These are phyloP conservation scores for Actinia tenebrosa DNA, from an alignment of 64 coral and sea anemone genomes.

Conservation along the genomic window DNA sequence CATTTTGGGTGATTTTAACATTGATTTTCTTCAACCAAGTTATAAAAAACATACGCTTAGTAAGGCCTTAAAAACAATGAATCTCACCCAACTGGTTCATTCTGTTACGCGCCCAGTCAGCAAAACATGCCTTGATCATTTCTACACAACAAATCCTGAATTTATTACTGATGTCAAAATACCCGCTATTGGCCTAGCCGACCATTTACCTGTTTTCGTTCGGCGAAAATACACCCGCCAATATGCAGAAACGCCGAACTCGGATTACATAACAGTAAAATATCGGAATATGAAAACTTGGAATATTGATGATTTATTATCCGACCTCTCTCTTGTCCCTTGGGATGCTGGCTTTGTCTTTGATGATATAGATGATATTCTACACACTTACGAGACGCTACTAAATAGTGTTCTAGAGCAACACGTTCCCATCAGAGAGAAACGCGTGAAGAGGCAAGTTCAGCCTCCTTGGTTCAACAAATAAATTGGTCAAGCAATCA, in stretches of 20 bases:
- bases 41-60: slow-evolving; percentile 29
- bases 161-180: slow-evolving; percentile 6
- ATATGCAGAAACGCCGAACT: slow-evolving; percentile 17
- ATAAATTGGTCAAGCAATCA: too few species aligned
- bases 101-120: slow-evolving; percentile 31
- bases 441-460: not conserved
- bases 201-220: slow-evolving; percentile 53
- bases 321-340: not conserved
- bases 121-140: slow-evolving; percentile 41
- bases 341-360: not conserved
- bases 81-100: slow-evolving; percentile 29
- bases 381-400: too few species aligned
- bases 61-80: slow-evolving; percentile 23
- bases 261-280: not conserved
- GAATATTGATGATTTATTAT: not conserved
- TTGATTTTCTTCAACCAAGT: slow-evolving; percentile 6
- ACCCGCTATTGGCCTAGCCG: slow-evolving; percentile 30
- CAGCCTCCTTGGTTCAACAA: too few species aligned
- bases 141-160: slow-evolving; percentile 22
- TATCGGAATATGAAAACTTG: not conserved
- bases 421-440: too few species aligned
- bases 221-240: slow-evolving; percentile 27
- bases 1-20: slow-evolving; percentile 45
- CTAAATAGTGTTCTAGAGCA: too few species aligned
- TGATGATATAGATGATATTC: too few species aligned